Evolutionary conservation across 1,140 invertebrate species (phyloP), one percentile per base, ranked within the genome.

Genomic region (Bombyx mandarina): DNA sequence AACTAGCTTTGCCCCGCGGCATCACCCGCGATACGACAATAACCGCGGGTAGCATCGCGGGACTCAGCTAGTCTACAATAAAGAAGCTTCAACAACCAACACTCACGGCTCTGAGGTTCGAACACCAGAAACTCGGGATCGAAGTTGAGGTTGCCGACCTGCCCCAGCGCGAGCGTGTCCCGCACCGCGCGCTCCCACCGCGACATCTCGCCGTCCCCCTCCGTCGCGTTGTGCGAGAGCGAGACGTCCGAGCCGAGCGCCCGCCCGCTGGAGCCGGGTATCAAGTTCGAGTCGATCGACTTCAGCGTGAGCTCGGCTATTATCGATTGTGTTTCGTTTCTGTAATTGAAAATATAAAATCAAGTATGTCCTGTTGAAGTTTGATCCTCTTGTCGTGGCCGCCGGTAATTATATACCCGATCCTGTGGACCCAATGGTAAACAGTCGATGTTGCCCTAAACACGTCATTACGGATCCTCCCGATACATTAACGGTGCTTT

Each of bases 81-180:
- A 7, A 8, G 45, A 1, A 18, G 12, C 12, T 18, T 18, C 12
- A 18, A 18, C 12, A 18, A 18, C 0, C 18, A 7, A 53, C 55
- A 89, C 90, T 90, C 71, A 93, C 92, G 83, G 66, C 89, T 89
- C 54, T 90, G 88, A 3, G 92, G 90, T 73, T 92, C 90, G 67
- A 95, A 90, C 18, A 93, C 89, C 52, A 94, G 82, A 75, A 93
- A 95, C 57, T 92, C 90, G 0, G 93, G 93, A 85, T 97, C 95
- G 0, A 97, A 91, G 8, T 90, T 91, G 1, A 97, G 80, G 43
- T 92, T 91, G 1, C 95, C 96, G 12, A 96, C 91, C 69, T 87
- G 91, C 18, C 95, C 95, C 3, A 78, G 89, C 6, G 89, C 80
- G 9, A 97, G 86, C 7, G 93, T 92, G 55, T 95, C 91, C 65